These are phyloP conservation scores for Thamnophis sirtalis DNA, from an alignment of 2,113 vertebrate genomes.

Conservation along the genomic window DNA sequence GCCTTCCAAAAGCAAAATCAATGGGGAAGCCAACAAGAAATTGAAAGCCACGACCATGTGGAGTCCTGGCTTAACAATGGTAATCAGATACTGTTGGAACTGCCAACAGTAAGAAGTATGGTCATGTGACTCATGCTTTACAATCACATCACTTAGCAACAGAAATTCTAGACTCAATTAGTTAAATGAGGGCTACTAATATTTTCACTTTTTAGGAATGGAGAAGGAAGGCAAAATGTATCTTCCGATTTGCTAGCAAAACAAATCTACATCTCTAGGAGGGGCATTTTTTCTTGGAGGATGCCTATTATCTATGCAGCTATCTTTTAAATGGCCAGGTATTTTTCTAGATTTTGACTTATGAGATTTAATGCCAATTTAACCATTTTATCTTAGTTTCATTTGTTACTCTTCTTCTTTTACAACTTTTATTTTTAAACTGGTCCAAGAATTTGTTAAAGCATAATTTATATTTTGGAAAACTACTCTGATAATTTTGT, in stretches of 20 bases:
- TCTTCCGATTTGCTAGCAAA: neutral
- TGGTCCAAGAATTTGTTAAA: neutral
- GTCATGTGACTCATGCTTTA: neutral
- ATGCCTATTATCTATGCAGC: neutral
- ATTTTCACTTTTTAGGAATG: neutral
- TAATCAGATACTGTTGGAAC: neutral
- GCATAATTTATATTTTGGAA: neutral
- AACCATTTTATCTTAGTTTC: neutral
- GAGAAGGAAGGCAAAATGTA: neutral
- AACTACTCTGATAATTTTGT: neutral
- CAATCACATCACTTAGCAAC: neutral
- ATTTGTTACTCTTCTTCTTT: neutral
- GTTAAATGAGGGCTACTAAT: neutral
- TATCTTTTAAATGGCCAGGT: neutral
- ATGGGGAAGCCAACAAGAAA: neutral
- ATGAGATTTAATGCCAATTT: neutral
- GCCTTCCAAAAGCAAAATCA: neutral
- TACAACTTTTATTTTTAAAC: neutral
- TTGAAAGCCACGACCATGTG: neutral
- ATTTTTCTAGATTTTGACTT: neutral
- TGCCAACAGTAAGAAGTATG: neutral
- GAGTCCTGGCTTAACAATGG: neutral
- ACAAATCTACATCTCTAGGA: neutral
- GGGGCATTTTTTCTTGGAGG: neutral
- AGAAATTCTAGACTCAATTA: neutral